Evolutionary conservation across 1,140 invertebrate genomes (phyloP).

Genomic region (Temnothorax curvispinosus): DNA sequence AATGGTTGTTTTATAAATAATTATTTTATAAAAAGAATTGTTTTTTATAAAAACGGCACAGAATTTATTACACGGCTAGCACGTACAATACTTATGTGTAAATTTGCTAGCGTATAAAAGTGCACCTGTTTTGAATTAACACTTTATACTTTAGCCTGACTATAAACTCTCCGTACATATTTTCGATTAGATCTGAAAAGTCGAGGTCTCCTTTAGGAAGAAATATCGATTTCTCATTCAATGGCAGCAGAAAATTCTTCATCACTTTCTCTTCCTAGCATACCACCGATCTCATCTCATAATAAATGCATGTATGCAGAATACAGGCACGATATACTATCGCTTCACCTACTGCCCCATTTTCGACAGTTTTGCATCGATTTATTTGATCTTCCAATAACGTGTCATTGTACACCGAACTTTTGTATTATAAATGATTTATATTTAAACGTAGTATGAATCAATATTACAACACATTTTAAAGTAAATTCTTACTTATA

Average conservation of each 20-base stretch:
- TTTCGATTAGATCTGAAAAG: neutral
- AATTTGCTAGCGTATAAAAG: neutral
- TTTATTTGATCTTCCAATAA: constrained; percentile 48
- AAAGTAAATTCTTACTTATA: neutral
- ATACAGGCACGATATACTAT: constrained; percentile 26
- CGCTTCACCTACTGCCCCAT: constrained; percentile 52
- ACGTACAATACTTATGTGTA: neutral
- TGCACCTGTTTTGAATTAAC: neutral
- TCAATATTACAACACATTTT: neutral
- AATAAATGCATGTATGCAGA: constrained; percentile 65
- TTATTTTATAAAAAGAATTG: neutral
- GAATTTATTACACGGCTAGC: neutral
- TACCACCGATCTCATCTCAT: constrained; percentile 16
- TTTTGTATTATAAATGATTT: neutral
- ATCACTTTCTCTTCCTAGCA: neutral
- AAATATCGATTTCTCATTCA: constrained; percentile 20
- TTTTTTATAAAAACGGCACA: neutral
- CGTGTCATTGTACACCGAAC: neutral
- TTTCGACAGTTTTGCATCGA: constrained; percentile 65
- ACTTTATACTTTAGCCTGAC: neutral
- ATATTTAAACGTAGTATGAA: neutral
- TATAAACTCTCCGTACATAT: neutral
- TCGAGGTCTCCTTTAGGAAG: neutral
- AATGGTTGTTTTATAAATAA: neutral
- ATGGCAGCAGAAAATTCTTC: neutral